These are phyloP conservation scores for Hetaerina americana DNA, from an alignment of 1,140 invertebrate genomes.

Conservation along the genomic window DNA sequence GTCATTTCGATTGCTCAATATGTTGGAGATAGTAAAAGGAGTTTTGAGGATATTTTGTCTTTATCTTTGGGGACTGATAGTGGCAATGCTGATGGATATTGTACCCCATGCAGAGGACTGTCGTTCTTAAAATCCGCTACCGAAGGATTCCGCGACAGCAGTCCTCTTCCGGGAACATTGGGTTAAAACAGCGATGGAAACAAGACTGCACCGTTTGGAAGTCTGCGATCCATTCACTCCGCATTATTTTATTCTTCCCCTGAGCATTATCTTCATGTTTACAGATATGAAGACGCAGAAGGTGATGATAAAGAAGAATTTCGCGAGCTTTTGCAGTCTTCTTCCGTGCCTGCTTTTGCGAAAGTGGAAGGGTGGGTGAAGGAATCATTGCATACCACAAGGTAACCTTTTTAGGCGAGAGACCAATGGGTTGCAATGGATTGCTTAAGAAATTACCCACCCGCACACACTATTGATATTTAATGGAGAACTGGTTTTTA, in stretches of 20 bases:
- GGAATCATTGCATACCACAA: too few species aligned
- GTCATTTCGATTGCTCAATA: too few species aligned
- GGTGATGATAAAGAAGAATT: not conserved
- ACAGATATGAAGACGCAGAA: not conserved
- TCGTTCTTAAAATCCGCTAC: not conserved
- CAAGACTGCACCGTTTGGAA: not conserved
- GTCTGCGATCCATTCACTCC: not conserved
- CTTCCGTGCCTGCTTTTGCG: not conserved
- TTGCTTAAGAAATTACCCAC: too few species aligned
- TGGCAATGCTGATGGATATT: not conserved
- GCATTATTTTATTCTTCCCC: not conserved
- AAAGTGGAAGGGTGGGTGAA: not conserved
- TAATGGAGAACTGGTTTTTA: too few species aligned
- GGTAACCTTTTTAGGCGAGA: too few species aligned
- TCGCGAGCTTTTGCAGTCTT: not conserved
- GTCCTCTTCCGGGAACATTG: not conserved
- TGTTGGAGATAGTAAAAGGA: too few species aligned
- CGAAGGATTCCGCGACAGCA: not conserved
- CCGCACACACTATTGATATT: too few species aligned
- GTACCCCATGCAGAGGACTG: not conserved
- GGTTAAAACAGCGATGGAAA: not conserved
- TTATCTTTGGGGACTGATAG: not conserved
- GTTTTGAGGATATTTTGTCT: too few species aligned
- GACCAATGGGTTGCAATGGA: too few species aligned
- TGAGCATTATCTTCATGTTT: not conserved